Evolutionary conservation across 2,888 invertebrate species (phyloP).

Genomic region (Rhamphomyia laevipes): DNA sequence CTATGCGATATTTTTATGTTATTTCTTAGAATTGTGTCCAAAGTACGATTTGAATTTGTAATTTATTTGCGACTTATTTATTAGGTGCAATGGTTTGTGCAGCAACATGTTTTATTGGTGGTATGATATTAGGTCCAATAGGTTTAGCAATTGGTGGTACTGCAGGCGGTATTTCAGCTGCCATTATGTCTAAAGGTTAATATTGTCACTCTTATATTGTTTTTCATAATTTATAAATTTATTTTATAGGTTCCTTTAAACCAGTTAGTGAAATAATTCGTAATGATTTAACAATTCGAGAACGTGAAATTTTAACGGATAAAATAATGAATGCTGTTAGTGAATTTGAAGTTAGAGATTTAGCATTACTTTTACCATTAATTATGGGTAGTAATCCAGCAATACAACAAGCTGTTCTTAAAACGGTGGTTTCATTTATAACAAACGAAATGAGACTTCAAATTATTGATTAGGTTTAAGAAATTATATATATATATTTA

Average conservation of each 20-base stretch:
- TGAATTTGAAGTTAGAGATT: slow-evolving; percentile 27
- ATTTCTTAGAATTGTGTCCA: not conserved
- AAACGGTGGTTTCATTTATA: slow-evolving; percentile 26
- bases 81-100: slow-evolving; percentile 24
- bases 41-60: not conserved
- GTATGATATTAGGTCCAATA: slow-evolving; percentile 29
- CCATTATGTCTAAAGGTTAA: slow-evolving; percentile 28
- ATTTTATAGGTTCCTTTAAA: slow-evolving; percentile 27
- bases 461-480: slow-evolving; percentile 24
- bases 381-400: slow-evolving; percentile 23
- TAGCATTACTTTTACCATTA: slow-evolving; percentile 27
- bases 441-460: slow-evolving; percentile 31
- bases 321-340: slow-evolving; percentile 27
- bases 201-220: not conserved
- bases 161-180: slow-evolving; percentile 31
- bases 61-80: not conserved
- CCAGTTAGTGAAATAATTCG: slow-evolving; percentile 32
- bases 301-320: slow-evolving; percentile 26
- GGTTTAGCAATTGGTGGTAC: slow-evolving; percentile 33
- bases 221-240: not conserved
- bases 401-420: slow-evolving; percentile 28
- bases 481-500: not conserved
- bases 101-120: slow-evolving; percentile 30
- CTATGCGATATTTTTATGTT: not conserved
- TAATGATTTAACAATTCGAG: slow-evolving; percentile 28